Percentiles rank a stretch among this genome's conserved stretches.
phyloP scores from a whole-genome alignment of 1,140 invertebrate genomes.

The Drepana arcuata region DNA sequence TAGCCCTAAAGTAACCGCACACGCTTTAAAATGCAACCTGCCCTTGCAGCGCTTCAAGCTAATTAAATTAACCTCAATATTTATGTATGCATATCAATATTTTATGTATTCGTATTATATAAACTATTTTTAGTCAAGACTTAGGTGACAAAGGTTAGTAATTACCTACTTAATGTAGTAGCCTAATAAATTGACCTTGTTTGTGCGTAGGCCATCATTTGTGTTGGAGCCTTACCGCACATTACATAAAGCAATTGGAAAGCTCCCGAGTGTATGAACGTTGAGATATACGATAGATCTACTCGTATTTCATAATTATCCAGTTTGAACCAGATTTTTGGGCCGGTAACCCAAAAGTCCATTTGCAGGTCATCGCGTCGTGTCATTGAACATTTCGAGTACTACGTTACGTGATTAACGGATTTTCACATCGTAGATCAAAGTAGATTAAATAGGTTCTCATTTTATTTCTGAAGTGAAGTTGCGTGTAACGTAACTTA shows the following conservation, averaged over 20 bases:
- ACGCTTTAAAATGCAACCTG: no score
- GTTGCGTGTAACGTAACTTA: no score
- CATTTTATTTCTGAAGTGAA: no score
- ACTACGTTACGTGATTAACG: constrained; percentile 8
- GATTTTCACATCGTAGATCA: no score
- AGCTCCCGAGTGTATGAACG: constrained; percentile 11
- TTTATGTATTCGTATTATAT: no score
- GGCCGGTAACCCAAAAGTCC: constrained; percentile 18
- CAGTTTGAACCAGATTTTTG: constrained; percentile 23
- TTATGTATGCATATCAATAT: no score
- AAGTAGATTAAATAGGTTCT: no score
- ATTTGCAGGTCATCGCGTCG: no score
- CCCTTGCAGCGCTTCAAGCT: no score
- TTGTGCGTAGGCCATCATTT: constrained; percentile 15
- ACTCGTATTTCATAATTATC: constrained; percentile 25
- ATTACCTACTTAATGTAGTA: constrained; percentile 31
- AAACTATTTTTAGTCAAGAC: no score
- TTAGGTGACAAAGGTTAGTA: constrained; percentile 25
- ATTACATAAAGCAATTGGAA: constrained; percentile 25
- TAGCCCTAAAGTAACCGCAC: no score
- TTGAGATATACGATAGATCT: constrained; percentile 15
- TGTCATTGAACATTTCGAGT: constrained; percentile 1
- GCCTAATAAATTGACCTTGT: constrained; percentile 12
- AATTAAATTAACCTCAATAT: no score
- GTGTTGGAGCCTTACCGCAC: constrained; percentile 3